Percentiles rank a stretch among this genome's conserved stretches.
phyloP scores from a whole-genome alignment of 2,113 vertebrate species.

The Coptodon rendalli region DNA sequence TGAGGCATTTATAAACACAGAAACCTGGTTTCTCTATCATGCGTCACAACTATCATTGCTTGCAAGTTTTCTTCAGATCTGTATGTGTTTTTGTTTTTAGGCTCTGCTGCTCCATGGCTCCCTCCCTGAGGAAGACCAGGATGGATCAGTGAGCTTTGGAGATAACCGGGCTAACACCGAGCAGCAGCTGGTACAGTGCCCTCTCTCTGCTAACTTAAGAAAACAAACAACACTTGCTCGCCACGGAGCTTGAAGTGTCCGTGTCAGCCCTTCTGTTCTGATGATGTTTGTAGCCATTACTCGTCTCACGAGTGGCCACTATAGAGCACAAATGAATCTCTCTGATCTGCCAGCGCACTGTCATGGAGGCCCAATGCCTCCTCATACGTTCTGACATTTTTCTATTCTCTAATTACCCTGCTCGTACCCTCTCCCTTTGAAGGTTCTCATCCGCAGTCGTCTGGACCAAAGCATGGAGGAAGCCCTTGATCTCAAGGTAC shows the following conservation, averaged over 20 bases:
- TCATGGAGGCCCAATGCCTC: constrained; percentile 9
- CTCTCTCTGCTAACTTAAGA: constrained; percentile 23
- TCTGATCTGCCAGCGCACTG: constrained; percentile 41
- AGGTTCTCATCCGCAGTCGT: constrained; percentile 90
- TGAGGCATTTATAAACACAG: background rate
- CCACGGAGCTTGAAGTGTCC: constrained; percentile 20
- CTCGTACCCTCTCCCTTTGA: constrained; percentile 37
- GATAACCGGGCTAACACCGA: constrained; percentile 81
- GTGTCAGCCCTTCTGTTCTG: constrained; percentile 31
- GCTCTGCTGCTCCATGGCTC: constrained; percentile 89
- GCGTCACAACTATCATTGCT: background rate
- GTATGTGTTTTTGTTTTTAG: constrained; percentile 56
- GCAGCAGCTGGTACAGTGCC: constrained; percentile 84
- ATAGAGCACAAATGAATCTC: constrained; percentile 30
- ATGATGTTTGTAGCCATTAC: constrained; percentile 24
- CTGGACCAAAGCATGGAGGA: constrained; percentile 94
- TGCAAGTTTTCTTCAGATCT: background rate
- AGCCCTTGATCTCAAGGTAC: constrained; percentile 91
- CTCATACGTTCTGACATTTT: constrained; percentile 33
- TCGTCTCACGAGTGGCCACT: background rate
- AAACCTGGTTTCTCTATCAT: background rate
- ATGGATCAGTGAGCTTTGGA: constrained; percentile 77
- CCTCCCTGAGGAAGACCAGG: constrained; percentile 91
- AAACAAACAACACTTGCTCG: background rate
- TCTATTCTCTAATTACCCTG: constrained; percentile 40